Evolutionary conservation across 2,888 invertebrate species (phyloP), one percentile per base, ranked within the genome.

Genomic region (Sphinx pinastri): DNA sequence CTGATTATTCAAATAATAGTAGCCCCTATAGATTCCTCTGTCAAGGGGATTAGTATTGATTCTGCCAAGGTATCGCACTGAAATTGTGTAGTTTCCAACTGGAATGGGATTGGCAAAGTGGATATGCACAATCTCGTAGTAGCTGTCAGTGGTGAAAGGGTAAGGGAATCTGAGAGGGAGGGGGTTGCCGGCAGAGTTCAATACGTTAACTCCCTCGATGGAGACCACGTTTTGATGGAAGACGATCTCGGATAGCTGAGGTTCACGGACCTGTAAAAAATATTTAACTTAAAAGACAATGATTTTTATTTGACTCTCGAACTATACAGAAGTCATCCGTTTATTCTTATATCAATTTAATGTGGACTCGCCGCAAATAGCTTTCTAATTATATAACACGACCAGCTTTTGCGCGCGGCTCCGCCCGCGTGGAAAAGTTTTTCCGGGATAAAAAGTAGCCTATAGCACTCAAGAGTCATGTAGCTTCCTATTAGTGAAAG

Each of bases 21-120:
- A 91, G 0, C 94, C 94, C 71, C 86, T 89, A 75, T 94, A 94
- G 73, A 94, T 92, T 0, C 94, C 94, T 79, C 94, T 86, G 45
- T 92, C 92, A 6, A 85, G 11, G 0, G 92, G 93, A 70, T 93
- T 94, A 5, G 82, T 80, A 54, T 91, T 90, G 70, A 94, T 93
- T 16, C 72, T 77, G 4, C 91, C 92, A 13, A 75, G 72, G 75
- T 89, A 94, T 10, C 75, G 75, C 19, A 94, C 77, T 5, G 77
- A 78, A 58, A 94, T 88, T 12, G 79, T 84, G 75, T 94, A 94
- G 55, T 75, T 79, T 0, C 93, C 92, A 69, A 75, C 71, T 2
- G 72, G 13, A 7, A 94, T 79, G 2, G 81, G 78, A 1, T 78
- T 63, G 2, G 78, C 87, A 0, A 91, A 81, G 75, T 93, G 88